Evolutionary conservation across 2,113 vertebrate species (phyloP).

Genomic region (Oncorhynchus tshawytscha): DNA sequence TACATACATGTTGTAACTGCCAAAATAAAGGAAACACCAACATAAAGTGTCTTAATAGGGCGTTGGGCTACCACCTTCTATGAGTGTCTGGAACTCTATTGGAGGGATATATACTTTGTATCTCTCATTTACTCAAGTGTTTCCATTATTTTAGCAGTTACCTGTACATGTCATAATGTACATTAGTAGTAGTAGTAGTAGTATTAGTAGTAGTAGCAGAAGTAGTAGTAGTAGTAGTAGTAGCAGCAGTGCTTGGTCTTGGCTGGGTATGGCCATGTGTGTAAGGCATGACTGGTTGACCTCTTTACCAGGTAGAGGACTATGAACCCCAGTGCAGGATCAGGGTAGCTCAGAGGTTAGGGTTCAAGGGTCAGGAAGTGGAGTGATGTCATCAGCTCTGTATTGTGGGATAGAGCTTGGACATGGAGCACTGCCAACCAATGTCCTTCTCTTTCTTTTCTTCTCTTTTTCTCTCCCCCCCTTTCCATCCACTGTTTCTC

Average conservation of each 20-base stretch:
- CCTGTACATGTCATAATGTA: conserved; percentile 13
- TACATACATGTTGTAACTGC: conserved; percentile 25
- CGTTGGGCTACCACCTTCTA: too few species aligned
- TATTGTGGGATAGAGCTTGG: conserved; percentile 29
- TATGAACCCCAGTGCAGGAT: conserved; percentile 12
- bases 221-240: conserved; percentile 3
- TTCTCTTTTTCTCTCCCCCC: neutral
- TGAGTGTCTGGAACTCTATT: too few species aligned
- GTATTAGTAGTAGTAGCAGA: conserved; percentile 17
- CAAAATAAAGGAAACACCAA: neutral
- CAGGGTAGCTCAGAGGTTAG: neutral
- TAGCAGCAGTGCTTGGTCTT: conserved; percentile 50
- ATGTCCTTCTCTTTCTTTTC: neutral
- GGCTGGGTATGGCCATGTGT: conserved; percentile 21
- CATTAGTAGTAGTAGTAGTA: conserved; percentile 19
- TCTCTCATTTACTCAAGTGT: too few species aligned
- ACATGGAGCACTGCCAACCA: neutral
- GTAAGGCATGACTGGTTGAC: conserved; percentile 67
- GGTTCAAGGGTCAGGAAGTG: conserved; percentile 15
- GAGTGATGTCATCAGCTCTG: conserved; percentile 8
- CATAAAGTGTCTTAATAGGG: too few species aligned
- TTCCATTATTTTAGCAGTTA: too few species aligned
- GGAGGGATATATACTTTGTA: too few species aligned
- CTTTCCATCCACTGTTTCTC: conserved; percentile 6
- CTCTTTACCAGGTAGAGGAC: conserved; percentile 23